These are phyloP conservation scores for Mus spretus DNA, from an alignment of 2,797 vertebrate genomes.

Conservation along the genomic window DNA sequence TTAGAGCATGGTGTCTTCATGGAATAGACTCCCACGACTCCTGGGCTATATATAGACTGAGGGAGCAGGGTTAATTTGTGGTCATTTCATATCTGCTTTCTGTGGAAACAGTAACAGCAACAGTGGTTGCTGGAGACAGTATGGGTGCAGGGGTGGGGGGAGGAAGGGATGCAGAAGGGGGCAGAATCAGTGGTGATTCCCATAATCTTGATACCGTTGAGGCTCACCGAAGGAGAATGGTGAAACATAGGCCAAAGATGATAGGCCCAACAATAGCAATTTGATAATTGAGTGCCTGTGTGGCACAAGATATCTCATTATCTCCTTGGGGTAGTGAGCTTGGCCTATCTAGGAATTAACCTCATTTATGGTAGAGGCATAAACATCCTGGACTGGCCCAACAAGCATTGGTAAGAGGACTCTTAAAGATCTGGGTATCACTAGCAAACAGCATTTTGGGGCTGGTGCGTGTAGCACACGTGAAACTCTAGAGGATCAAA, in stretches of 20 bases:
- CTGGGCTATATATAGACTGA: not conserved
- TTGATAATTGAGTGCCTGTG: too few species aligned
- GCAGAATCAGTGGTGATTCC: too few species aligned
- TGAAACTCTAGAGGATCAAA: not conserved
- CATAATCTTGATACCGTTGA: not conserved
- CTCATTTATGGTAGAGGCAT: not conserved
- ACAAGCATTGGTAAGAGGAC: accelerated
- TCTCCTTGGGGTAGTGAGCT: not conserved
- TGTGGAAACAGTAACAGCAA: not conserved
- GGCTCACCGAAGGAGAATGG: not conserved
- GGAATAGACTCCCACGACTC: not conserved
- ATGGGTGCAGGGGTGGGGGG: not conserved
- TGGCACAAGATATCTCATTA: not conserved
- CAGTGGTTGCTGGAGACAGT: not conserved
- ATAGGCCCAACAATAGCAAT: too few species aligned
- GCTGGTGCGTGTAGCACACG: too few species aligned
- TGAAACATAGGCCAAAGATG: not conserved
- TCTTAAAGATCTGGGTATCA: not conserved
- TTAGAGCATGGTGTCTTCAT: not conserved
- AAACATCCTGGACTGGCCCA: not conserved
- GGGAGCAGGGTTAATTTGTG: too few species aligned
- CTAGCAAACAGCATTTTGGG: not conserved
- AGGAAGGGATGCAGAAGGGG: not conserved
- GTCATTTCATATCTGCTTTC: not conserved
- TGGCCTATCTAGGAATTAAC: not conserved